These are phyloP conservation scores for Nasalis larvatus DNA, from an alignment of 2,113 vertebrate species.

Conservation along the genomic window DNA sequence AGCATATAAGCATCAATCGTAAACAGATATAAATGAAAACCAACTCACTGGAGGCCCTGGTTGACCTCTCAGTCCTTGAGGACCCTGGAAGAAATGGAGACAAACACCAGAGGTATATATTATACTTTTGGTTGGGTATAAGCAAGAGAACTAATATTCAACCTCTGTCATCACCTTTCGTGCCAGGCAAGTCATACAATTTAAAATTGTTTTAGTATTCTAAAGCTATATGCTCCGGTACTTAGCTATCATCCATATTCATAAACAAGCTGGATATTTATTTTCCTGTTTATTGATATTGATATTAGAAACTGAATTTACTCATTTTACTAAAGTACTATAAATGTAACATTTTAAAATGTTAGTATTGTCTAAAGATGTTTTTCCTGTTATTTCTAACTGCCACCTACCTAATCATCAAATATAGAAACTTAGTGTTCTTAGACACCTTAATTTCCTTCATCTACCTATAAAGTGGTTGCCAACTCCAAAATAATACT, in stretches of 20 bases:
- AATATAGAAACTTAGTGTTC: background rate
- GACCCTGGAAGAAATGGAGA: constrained; percentile 87
- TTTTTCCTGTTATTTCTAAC: constrained; percentile 1
- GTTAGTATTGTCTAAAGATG: background rate
- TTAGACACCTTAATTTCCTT: background rate
- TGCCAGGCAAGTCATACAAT: background rate
- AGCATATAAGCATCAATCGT: background rate
- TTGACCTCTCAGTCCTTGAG: constrained; percentile 91
- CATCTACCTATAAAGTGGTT: background rate
- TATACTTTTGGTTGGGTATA: constrained; percentile 19
- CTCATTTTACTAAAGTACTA: constrained; percentile 13
- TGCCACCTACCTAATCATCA: background rate
- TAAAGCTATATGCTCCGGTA: background rate
- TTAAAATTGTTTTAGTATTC: background rate
- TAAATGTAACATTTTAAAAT: constrained; percentile 33
- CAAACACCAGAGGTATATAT: background rate
- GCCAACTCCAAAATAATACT: background rate
- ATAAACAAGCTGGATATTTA: background rate
- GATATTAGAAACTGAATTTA: background rate
- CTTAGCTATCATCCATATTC: background rate
- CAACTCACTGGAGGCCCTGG: constrained; percentile 94
- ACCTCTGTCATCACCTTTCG: background rate
- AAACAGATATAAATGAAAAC: background rate
- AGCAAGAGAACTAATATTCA: background rate
- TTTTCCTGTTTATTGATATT: background rate